Base-by-base conservation (phyloP, 2,888 invertebrate species). In the Ditula angustiorana region DNA sequence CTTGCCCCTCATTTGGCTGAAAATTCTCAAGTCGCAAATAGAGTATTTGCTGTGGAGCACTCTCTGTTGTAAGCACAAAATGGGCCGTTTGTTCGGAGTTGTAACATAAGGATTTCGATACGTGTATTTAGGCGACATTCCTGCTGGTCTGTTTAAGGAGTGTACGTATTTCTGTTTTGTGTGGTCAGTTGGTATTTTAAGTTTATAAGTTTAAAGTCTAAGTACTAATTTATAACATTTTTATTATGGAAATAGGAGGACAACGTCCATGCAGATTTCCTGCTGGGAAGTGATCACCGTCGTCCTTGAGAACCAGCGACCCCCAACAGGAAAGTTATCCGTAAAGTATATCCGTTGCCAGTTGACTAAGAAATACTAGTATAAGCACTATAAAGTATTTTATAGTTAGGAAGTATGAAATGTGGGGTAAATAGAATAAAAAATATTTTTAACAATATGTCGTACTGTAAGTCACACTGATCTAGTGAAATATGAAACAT, bases 401-500 rank as follows among this genome's bases (percentile, higher is more conserved):
- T 26, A 30, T 30, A 30, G 8, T 8, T 5, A 10, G 19, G 3
- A 19, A n/a, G n/a, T 16, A 10, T 10, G 2, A 19, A 19, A 19
- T 8, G 19, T 10, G 19, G 19, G n/a, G n/a, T n/a, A 19, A 16
- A 41, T 16, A 16, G 16, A 41, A 41, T 41, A 19, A 41, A 19
- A 8, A 5, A 5, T 37, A 41, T 41, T 41, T 41, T 41, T 41
- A 41, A 80, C 77, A 73, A 80, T 79, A 78, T 69, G 73, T 77
- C 80, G 77, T 76, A 75, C 79, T 85, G 82, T 85, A 83, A 83
- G 80, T 85, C 78, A 78, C 78, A 82, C 85, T 89, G 88, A 88
- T 88, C 83, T 82, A 84, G 86, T 86, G 85, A 89, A 87, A 90
- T 90, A 90, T 89, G 86, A 89, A 90, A 88, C 87, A 86, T 89